Evolutionary conservation across 2,113 vertebrate species (phyloP), one percentile per base, ranked within the genome.

Genomic region (Syngnathoides biaculeatus): DNA sequence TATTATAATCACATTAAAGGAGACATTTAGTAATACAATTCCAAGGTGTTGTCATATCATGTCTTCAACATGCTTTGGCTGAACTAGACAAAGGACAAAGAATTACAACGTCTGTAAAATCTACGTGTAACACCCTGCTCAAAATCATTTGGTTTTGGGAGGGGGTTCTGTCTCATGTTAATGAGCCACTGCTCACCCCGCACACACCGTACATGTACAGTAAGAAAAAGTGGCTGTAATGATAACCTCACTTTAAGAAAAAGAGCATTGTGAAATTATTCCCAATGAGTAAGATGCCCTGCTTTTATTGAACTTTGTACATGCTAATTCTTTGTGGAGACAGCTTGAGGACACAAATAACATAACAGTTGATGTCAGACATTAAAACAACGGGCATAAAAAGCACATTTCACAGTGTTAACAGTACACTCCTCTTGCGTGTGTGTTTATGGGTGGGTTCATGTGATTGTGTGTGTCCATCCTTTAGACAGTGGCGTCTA

Each of bases 361-460:
- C 11, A 20, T 50, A 19, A 5, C 35, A 27, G 64, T 65, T 75
- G 30, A 70, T 58, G 35, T 38, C 26, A 59, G 40, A 64, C 39
- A 58, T 39, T 71, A 35, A 42, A 12, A 12, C 11, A 42, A 1
- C 10, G 12, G 9, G 40, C 19, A 61, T 57, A 19, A 72, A 72
- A 48, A 50, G 24, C 30, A 65, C 48, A 7, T 68, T 73, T 71
- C 55, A 20, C 47, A 75, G 59, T 69, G 50, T 61, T 56, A 79
- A 68, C 55, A 70, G 66, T 42, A 27, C 20, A 52, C 24, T 76
- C 15, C 4, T 26, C 24, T 55, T 2, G n/a, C 10, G 50, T 8
- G 50, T 22, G 12, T 26, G 24, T 35, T 3, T 35, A 2, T 35
- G 30, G 30, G 30, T 35, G 30, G 30, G 30, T 35, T 3, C 30